Evolutionary conservation across 2,113 vertebrate species (phyloP), one percentile per base, ranked within the genome.

Genomic region (Grallaria varia): DNA sequence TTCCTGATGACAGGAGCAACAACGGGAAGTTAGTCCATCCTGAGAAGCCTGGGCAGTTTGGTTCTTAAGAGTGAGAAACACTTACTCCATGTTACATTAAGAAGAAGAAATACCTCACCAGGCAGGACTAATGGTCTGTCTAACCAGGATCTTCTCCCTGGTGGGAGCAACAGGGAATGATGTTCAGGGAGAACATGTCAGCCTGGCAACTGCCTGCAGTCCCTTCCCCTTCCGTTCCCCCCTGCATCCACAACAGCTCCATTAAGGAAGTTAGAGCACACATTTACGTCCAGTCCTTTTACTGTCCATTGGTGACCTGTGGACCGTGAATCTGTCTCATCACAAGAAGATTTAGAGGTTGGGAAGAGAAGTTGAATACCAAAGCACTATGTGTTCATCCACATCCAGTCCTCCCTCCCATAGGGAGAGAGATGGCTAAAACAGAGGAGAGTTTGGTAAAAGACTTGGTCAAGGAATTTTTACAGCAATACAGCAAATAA

Each of bases 381-480:
- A 27, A 85, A 69, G 40, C 23, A 64, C 55, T 0, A 0, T 39
- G 42, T 5, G 7, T 12, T 90, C 71, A 72, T 73, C 49, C 49
- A 52, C 66, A 67, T 22, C 10, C 31, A 63, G 40, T 8, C 15
- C 52, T 62, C 24, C 30, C 27, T 75, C 49, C 18, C 33, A 2
- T 1, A 4, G 28, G 6, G 15, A 18, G 3, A 0, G 4, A 58
- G 37, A 75, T 0, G 2, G 40, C 23, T 63, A 84, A 35, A 89
- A 33, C 20, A 24, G 20, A 67, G 27, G 13, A 28, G 47, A 28
- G 47, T 14, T 40, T 0, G 0, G 12, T 40, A 58, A 67, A 63
- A 31, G 58, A 58, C 45, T 1, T 11, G 5, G 42, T 33, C 28
- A 37, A 49, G 28, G 12, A 59, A 39, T 71, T 58, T 58, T 23